These are phyloP conservation scores for Octomys mimax DNA, from an alignment of 2,797 vertebrate genomes.

Conservation along the genomic window DNA sequence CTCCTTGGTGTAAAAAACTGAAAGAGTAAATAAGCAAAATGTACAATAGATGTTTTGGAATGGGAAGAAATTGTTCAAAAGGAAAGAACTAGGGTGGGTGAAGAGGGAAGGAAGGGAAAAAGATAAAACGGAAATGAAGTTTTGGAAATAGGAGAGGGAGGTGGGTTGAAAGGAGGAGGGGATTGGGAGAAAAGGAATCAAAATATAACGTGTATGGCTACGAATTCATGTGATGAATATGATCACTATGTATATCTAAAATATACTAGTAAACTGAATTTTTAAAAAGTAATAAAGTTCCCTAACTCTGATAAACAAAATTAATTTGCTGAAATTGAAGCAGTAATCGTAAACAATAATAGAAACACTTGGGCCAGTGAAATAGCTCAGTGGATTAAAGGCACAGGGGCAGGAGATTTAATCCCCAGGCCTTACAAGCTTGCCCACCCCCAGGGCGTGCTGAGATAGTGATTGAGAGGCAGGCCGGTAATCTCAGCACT, in stretches of 20 bases:
- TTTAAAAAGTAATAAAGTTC: neutral
- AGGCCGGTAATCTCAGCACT: too few relatives aligned
- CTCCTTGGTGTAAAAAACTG: neutral
- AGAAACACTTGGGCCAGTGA: too few relatives aligned
- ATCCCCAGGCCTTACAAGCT: too few relatives aligned
- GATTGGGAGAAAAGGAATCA: neutral
- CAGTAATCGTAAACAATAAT: neutral
- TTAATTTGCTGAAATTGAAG: neutral
- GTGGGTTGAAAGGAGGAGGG: neutral
- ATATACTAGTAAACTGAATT: neutral
- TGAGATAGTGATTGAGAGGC: too few relatives aligned
- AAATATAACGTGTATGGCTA: neutral
- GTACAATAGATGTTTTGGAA: neutral
- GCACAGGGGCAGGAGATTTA: too few relatives aligned
- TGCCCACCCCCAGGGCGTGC: too few relatives aligned
- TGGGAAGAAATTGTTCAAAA: neutral
- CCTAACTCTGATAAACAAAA: neutral
- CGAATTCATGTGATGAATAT: neutral
- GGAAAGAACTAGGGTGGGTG: neutral
- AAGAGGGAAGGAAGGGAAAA: neutral
- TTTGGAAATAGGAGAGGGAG: neutral
- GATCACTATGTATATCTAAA: neutral
- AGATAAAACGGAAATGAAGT: neutral
- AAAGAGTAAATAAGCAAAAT: neutral
- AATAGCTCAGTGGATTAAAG: too few relatives aligned